Evolutionary conservation across 2,888 invertebrate genomes (phyloP), one percentile per base, ranked within the genome.

Genomic region (Trypoxylon attenuatum): DNA sequence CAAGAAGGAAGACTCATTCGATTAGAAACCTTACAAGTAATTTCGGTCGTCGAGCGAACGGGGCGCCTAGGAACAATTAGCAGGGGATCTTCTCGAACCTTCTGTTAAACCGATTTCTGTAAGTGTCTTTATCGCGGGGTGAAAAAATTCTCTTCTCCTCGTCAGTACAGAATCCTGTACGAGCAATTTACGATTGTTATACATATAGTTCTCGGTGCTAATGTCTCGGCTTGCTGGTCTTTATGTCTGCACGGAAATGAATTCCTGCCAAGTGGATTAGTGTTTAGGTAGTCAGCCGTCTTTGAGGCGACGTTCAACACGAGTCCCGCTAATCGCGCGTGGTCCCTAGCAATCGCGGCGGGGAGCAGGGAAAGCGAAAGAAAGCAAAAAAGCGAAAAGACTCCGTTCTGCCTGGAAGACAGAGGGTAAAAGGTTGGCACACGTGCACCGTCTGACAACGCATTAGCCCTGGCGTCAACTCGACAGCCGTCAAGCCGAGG

Each of bases 381-480:
- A 16, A 45, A n/a, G n/a, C n/a, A n/a, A n/a, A 29, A 55, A 45
- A 47, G 33, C 8, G 13, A 38, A 41, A n/a, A n/a, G n/a, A 27
- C 38, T 23, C 19, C 33, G 21, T 13, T n/a, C n/a, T n/a, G 47
- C 15, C 18, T 16, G 33, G 41, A 16, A 5, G 43, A 38, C 33
- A 10, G 33, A 33, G 33, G 33, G 33, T 33, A 42, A 22, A 54
- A 18, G 21, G 42, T 15, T 18, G 58, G 53, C 70, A 63, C 72
- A 69, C 70, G 70, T 64, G 71, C 67, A 60, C 70, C 79, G 67
- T 71, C 74, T 76, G 81, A 80, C 80, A 80, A 80, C 80, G 76
- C 80, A 81, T 82, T 81, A 81, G 79, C 77, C 53, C 53, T 38
- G 58, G 54, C 72, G 74, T 63, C 61, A 59, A 39, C 51, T 23